Conservation (phyloP, 2,888 invertebrate species). For the Melinaea marsaeus region DNA sequence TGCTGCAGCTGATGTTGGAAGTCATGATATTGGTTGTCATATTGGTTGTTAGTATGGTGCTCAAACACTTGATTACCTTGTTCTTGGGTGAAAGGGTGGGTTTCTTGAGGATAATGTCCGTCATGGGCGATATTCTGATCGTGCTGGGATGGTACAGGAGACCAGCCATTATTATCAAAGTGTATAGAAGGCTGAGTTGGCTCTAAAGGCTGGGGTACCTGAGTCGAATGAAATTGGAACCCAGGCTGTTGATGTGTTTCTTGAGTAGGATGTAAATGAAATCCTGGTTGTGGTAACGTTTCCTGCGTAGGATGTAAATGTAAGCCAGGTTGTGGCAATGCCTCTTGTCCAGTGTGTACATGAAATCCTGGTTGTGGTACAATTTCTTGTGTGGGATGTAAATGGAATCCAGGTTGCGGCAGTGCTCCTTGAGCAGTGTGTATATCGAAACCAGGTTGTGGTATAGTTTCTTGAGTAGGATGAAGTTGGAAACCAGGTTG, state of each 20-base stretch:
- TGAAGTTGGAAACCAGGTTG: slow-evolving; percentile 34
- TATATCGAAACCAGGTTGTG: slow-evolving; percentile 21
- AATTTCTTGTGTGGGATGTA: slow-evolving; percentile 34
- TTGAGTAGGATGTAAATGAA: slow-evolving; percentile 40
- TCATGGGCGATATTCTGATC: slow-evolving; percentile 44
- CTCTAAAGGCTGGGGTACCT: slow-evolving; percentile 35
- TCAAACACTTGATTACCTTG: slow-evolving; percentile 65
- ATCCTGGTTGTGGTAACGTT: slow-evolving; percentile 33
- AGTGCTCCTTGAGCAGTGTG: slow-evolving; percentile 17
- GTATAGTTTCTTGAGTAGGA: slow-evolving; percentile 13
- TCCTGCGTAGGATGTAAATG: slow-evolving; percentile 38
- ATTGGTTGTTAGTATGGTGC: slow-evolving; percentile 56
- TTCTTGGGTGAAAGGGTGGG: slow-evolving; percentile 58
- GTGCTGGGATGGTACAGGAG: slow-evolving; percentile 58
- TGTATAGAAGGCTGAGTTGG: slow-evolving; percentile 40
- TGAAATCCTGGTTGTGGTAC: slow-evolving; percentile 33
- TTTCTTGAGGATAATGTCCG: slow-evolving; percentile 44
- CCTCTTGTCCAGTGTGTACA: slow-evolving; percentile 32
- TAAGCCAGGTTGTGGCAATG: slow-evolving; percentile 35
- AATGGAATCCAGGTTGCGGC: slow-evolving; percentile 22
- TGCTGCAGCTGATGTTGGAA: slow-evolving; percentile 62
- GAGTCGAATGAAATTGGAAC: slow-evolving; percentile 40
- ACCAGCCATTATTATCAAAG: slow-evolving; percentile 66
- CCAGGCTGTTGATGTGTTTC: slow-evolving; percentile 35
- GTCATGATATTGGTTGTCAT: slow-evolving; percentile 54